Evolutionary conservation across 2,113 vertebrate species (phyloP), one percentile per base, ranked within the genome.

Genomic region (Ailuropoda melanoleuca): DNA sequence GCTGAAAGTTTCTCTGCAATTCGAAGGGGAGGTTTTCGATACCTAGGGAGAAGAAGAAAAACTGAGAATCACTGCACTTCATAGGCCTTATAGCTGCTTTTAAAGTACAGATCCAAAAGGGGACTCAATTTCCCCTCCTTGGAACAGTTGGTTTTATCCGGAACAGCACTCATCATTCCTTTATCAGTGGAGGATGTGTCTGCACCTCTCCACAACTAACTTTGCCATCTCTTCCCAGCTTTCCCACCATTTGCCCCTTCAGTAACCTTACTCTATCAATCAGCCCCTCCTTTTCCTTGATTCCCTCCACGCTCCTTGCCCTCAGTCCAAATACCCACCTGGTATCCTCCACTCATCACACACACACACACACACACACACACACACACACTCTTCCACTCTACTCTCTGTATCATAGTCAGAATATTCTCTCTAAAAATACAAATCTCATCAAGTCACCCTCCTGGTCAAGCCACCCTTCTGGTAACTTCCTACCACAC

Each of bases 1-100:
- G 99, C 98, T 99, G 99, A 98, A 99, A 99, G 98, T 99, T 99
- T 96, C 99, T 99, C 98, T 99, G 99, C 91, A 99, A 88, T 97
- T 99, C 99, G 98, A 99, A 99, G 0, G 99, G 99, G 85, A 99
- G 98, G 97, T 99, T 99, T 98, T 99, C 99, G 93, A 99, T 99
- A 97, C 99, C 99, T 99, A 98, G 14, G 90, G 58, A 91, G 90
- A 75, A 94, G 74, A 90, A 68, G 26, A 62, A 64, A 84, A 24
- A 84, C 66, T 70, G 18, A 92, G 72, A 92, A 48, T 80, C 43
- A 78, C 29, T 58, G 53, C 15, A 26, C 62, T 53, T 39, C 34
- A 72, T 1, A 53, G 74, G 87, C 1, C 26, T 34, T 29, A 72
- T 0, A 53, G 19, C 31, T 85, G 26, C 37, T 80, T 81, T 80